A percentile compares a stretch with the other conserved stretches of the same genome.
Evolutionary conservation across 2,113 vertebrate genomes (phyloP).

Genomic region (Phrynosoma platyrhinos): DNA sequence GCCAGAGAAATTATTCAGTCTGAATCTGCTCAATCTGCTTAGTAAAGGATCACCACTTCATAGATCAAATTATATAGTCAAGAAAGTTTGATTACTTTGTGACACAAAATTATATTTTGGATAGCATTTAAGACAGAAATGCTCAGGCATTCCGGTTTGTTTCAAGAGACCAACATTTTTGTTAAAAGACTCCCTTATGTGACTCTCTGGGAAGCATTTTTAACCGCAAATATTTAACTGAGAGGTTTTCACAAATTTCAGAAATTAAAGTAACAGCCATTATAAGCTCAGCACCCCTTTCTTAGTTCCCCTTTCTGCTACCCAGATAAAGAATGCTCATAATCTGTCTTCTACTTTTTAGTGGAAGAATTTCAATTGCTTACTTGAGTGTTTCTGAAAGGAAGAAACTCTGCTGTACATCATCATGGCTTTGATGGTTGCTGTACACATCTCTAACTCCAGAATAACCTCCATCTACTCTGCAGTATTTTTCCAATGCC

Average conservation of each 20-base stretch:
- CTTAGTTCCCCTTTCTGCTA: background rate
- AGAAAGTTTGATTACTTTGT: background rate
- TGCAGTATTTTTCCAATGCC: conserved; percentile 93
- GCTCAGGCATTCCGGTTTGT: too few species aligned
- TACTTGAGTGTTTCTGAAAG: conserved; percentile 97
- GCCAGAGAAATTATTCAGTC: background rate
- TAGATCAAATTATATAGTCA: background rate
- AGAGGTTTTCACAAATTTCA: background rate
- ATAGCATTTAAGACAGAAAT: background rate
- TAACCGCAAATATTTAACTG: background rate
- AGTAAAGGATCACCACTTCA: background rate
- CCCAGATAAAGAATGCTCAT: background rate
- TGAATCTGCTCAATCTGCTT: background rate
- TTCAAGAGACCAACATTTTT: background rate
- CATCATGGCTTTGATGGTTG: conserved; percentile 85
- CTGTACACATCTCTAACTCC: conserved; percentile 93
- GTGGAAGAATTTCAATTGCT: conserved; percentile 64
- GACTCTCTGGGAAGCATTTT: background rate
- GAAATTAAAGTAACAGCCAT: background rate
- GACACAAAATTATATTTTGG: background rate
- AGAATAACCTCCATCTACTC: conserved; percentile 91
- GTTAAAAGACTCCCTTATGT: background rate
- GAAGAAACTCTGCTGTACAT: conserved; percentile 98
- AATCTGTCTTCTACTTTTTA: background rate
- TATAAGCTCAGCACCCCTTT: background rate